Base-by-base conservation (phyloP, 2,113 vertebrate genomes). In the Gasterosteus nipponicus region DNA sequence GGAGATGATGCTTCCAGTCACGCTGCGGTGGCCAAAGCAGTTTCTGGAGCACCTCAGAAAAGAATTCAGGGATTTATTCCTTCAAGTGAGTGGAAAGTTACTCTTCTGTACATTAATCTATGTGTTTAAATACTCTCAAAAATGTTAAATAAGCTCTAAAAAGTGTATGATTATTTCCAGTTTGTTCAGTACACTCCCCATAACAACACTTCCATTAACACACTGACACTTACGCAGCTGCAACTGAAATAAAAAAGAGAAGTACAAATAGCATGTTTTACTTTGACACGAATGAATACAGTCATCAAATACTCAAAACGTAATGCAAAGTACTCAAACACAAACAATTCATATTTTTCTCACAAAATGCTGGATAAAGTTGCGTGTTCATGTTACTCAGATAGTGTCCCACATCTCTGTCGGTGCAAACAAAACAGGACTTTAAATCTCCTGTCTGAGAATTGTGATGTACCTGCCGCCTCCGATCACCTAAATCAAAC, bases 21-120 rank as follows among this genome's bases (percentile, higher is more conserved):
- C 94, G 95, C 57, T 11, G 62, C 41, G 95, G 3, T 0, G 51
- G n/a, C 92, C 93, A 95, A 91, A 73, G 71, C 44, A 0, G 92
- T 93, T 10, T 82, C 57, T 0, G 95, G 78, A 0, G 88, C 70
- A 1, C 89, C 78, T 10, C 35, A 71, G 81, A 53, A 38, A 86
- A 5, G 84, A 62, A 0, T 57, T 79, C 54, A 95, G n/a, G 6
- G 1, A 44, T 0, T 93, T 90, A 0, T 81, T 0, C 0, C 10
- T 33, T 8, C 82, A 22, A 2, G 15, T 61, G 10, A 81, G 15
- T 1, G 80, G 80, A 22, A 84, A 63, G 57, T 74, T 73, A n/a
- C 11, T 71, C 62, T 35, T 75, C 47, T 69, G 69, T 33, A 81
- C 70, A 11, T 87, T 68, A 35, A 83, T 35, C 88, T 88, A 29